Percentiles rank a stretch among this genome's conserved stretches.
Conservation (phyloP, 2,888 invertebrate genomes). For the Sphecodes monilicornis region DNA sequence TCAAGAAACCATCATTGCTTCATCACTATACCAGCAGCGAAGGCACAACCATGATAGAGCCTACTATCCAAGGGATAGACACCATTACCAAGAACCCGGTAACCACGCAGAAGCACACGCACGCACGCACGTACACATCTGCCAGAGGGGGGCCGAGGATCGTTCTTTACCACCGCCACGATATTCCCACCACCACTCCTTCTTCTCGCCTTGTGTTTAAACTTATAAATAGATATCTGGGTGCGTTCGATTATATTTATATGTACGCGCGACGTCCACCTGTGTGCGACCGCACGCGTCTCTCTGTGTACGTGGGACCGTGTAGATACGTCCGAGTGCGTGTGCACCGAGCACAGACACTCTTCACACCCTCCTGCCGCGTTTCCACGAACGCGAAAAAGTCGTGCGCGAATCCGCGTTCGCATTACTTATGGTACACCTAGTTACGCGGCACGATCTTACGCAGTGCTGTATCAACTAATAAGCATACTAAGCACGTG, state of each 20-base stretch:
- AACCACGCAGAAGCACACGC: slow-evolving; percentile 44
- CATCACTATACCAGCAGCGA: slow-evolving; percentile 31
- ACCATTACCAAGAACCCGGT: slow-evolving; percentile 47
- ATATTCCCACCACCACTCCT: slow-evolving; percentile 53
- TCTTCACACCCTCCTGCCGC: slow-evolving; percentile 40
- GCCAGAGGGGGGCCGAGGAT: slow-evolving; percentile 23
- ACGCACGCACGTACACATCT: slow-evolving; percentile 52
- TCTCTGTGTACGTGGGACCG: neutral
- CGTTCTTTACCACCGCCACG: slow-evolving; percentile 46
- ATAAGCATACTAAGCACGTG: no score
- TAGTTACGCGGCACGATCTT: slow-evolving; percentile 32
- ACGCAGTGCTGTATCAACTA: no score
- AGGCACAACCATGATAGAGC: slow-evolving; percentile 26
- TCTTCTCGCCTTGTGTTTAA: slow-evolving; percentile 68
- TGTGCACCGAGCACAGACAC: neutral
- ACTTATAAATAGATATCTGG: slow-evolving; percentile 82
- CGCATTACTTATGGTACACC: slow-evolving; percentile 50
- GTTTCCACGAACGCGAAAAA: slow-evolving; percentile 39
- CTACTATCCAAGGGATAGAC: slow-evolving; percentile 36
- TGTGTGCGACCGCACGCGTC: neutral
- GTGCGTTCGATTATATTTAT: slow-evolving; percentile 80
- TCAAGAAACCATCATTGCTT: neutral
- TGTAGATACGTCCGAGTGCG: neutral
- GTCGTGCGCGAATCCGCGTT: slow-evolving; percentile 23
- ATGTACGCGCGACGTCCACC: slow-evolving; percentile 43